Conservation (phyloP, 2,888 invertebrate species). For the Caenorhabditis virilis region DNA sequence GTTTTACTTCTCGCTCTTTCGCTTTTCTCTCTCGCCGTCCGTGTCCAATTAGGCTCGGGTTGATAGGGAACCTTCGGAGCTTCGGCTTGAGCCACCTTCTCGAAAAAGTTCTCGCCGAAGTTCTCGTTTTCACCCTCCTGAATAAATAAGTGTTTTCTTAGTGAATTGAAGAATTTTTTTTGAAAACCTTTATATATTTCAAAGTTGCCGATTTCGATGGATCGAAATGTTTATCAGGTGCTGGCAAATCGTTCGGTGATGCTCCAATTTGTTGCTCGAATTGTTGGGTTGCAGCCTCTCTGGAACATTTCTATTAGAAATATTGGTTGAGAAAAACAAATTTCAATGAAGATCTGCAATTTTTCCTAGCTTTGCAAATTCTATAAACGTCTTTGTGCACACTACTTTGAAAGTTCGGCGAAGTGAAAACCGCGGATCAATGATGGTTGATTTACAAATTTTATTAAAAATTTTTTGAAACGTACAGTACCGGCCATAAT, state of each 20-base stretch:
- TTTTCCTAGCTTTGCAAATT: too few relatives aligned
- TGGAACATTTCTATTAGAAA: constrained; percentile 22
- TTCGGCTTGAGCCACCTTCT: constrained; percentile 53
- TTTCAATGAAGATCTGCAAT: neutral
- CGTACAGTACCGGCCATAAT: too few relatives aligned
- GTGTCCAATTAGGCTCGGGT: constrained; percentile 52
- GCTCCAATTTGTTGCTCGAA: constrained; percentile 51
- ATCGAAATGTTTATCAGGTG: constrained; percentile 55
- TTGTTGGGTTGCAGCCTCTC: constrained; percentile 54
- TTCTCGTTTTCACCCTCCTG: constrained; percentile 40
- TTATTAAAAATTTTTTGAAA: too few relatives aligned
- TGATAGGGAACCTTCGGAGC: constrained; percentile 46
- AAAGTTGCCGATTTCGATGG: constrained; percentile 52
- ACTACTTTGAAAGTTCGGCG: too few relatives aligned
- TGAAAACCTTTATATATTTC: constrained; percentile 41
- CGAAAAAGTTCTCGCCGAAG: constrained; percentile 51
- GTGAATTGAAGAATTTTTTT: neutral
- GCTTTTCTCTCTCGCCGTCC: constrained; percentile 52
- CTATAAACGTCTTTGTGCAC: too few relatives aligned
- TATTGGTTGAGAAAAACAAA: neutral
- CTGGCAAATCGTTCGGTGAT: constrained; percentile 38
- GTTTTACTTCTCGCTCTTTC: constrained; percentile 48
- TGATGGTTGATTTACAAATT: too few relatives aligned
- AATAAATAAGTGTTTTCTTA: neutral
- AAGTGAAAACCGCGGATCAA: too few relatives aligned